These are phyloP conservation scores for Ptychadena robeensis DNA, from an alignment of 2,797 vertebrate genomes.

Conservation along the genomic window DNA sequence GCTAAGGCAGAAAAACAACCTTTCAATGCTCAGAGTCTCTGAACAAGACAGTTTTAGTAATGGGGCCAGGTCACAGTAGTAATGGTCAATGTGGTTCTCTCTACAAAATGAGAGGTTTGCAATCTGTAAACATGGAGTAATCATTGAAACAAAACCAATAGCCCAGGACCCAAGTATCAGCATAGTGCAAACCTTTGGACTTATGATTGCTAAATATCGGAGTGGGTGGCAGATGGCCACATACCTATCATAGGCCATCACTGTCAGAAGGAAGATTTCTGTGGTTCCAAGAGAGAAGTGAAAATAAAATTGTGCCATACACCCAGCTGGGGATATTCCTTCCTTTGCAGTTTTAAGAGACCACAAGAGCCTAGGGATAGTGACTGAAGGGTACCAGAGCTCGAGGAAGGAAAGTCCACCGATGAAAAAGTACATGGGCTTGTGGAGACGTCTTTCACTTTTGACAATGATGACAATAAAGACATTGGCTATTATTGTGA, in stretches of 20 bases:
- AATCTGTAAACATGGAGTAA: slow-evolving; percentile 58
- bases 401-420: slow-evolving; percentile 45
- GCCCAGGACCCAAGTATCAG: slow-evolving; percentile 58
- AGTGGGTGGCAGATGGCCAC: slow-evolving; percentile 63
- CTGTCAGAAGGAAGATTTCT: slow-evolving; percentile 14
- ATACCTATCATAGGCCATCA: slow-evolving; percentile 58
- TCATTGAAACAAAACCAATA: slow-evolving; percentile 50
- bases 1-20: slow-evolving; percentile 26
- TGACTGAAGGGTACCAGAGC: slow-evolving; percentile 53
- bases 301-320: slow-evolving; percentile 51
- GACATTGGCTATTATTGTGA: slow-evolving; percentile 22
- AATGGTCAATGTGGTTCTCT: slow-evolving; percentile 63
- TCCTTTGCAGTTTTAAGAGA: slow-evolving; percentile 11
- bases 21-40: slow-evolving; percentile 47
- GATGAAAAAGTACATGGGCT: slow-evolving; percentile 55
- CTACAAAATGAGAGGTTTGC: slow-evolving; percentile 63
- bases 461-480: slow-evolving; percentile 29
- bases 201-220: slow-evolving; percentile 53
- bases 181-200: background rate
- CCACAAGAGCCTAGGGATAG: slow-evolving; percentile 40
- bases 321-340: slow-evolving; percentile 28
- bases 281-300: slow-evolving; percentile 37
- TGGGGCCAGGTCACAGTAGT: slow-evolving; percentile 67
- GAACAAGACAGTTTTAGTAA: slow-evolving; percentile 64
- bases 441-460: slow-evolving; percentile 30